Percentiles rank a stretch among this genome's conserved stretches.
Conservation (phyloP, 2,888 invertebrate species). For the Allophyes oxyacanthae region DNA sequence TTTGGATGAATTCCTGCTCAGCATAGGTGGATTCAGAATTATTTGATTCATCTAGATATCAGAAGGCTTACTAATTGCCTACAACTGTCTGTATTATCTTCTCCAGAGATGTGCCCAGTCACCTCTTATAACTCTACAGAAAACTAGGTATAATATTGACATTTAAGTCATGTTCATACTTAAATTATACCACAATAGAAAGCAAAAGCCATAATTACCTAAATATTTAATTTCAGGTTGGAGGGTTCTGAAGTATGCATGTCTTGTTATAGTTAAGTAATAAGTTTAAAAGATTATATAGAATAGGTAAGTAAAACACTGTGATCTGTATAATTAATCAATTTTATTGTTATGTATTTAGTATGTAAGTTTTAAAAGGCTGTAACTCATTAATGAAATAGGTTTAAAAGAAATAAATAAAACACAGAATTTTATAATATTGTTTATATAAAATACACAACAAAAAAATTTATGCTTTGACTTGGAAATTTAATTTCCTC, state of each 20-base stretch:
- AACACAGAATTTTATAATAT: slow-evolving; percentile 50
- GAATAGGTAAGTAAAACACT: slow-evolving; percentile 13
- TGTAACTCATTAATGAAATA: slow-evolving; percentile 51
- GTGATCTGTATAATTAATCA: not conserved
- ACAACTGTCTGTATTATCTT: too few species aligned
- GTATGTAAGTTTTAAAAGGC: slow-evolving; percentile 44
- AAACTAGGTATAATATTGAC: too few species aligned
- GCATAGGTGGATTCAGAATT: too few species aligned
- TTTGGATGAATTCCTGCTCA: too few species aligned
- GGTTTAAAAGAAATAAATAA: slow-evolving; percentile 58
- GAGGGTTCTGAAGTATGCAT: slow-evolving; percentile 77
- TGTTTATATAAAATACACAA: slow-evolving; percentile 66
- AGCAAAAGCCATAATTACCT: too few species aligned
- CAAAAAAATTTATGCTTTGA: slow-evolving; percentile 39
- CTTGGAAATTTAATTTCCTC: slow-evolving; percentile 32
- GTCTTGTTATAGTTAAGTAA: slow-evolving; percentile 76
- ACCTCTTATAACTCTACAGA: too few species aligned
- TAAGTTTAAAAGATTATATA: too few species aligned
- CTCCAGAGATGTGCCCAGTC: too few species aligned
- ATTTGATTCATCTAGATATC: too few species aligned
- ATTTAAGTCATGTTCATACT: too few species aligned
- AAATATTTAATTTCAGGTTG: slow-evolving; percentile 69
- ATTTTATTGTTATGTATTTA: slow-evolving; percentile 24
- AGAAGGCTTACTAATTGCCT: too few species aligned
- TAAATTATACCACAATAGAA: too few species aligned